Evolutionary conservation across 2,113 vertebrate species (phyloP).

Genomic region (Alligator mississippiensis): DNA sequence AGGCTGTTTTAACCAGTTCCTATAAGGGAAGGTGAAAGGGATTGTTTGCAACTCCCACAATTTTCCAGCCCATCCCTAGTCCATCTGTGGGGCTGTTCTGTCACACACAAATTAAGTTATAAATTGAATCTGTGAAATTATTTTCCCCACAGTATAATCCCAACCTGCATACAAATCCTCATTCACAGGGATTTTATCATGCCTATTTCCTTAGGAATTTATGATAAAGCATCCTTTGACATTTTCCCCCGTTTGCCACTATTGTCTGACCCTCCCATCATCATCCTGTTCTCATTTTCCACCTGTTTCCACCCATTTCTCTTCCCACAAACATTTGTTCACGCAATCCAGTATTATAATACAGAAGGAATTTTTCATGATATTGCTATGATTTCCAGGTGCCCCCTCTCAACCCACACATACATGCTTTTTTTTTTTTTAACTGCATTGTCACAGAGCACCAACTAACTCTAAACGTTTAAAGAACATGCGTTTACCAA

Average conservation of each 20-base stretch:
- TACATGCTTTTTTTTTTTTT: background rate
- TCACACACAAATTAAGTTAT: background rate
- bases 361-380: background rate
- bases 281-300: background rate
- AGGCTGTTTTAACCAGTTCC: background rate
- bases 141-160: fast-evolving
- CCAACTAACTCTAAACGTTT: too few species aligned
- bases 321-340: background rate
- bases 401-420: fast-evolving
- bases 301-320: too few species aligned
- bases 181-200: background rate
- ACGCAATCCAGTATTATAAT: background rate
- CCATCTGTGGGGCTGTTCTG: background rate
- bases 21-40: too few species aligned
- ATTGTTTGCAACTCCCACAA: fast-evolving
- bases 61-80: background rate
- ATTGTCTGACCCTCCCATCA: background rate
- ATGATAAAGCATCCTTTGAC: background rate
- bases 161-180: background rate
- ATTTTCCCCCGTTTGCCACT: background rate
- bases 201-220: fast-evolving
- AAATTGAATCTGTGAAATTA: background rate
- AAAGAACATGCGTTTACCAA: background rate
- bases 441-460: background rate
- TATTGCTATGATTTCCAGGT: fast-evolving